Base-by-base conservation (phyloP, 2,797 vertebrate species). In the Sebastes iracundus region DNA sequence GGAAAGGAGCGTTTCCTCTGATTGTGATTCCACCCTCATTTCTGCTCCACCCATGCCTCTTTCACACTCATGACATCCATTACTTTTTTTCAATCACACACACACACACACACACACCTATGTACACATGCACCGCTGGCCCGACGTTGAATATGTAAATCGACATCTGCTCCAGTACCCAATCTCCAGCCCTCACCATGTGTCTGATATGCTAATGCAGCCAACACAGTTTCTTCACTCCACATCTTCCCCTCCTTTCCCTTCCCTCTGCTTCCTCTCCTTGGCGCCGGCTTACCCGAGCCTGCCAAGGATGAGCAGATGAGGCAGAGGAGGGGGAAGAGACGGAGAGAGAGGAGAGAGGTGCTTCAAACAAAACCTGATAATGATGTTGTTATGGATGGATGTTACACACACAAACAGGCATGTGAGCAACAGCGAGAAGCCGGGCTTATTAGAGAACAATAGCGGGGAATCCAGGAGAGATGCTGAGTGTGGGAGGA, bases 101-200 rank as follows among this genome's bases (percentile, higher is more conserved):
- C 80, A 73, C 84, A 80, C 33, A 69, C 28, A 63, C 80, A 73
- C 84, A 80, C 75, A 82, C 83, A 87, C 87, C 78, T 87, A 80
- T 83, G 81, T 83, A 84, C 87, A 84, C 91, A 89, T 84, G 84
- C 92, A 92, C 91, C 84, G 59, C 89, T 93, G 84, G 91, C 89
- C 91, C 89, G 8, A 86, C 64, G 87, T 90, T 91, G 94, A 96
- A 95, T 96, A 96, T 96, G 95, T 92, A 96, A 96, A 96, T 95
- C 88, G 87, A 95, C 95, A 96, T 96, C 95, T 96, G 95, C 95
- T 95, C 90, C 87, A 84, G 91, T 90, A 94, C 88, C 93, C 92
- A 91, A 92, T 92, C 93, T 95, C 90, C 88, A 94, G 89, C 90
- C 92, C 94, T 92, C 92, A 82, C 93, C 94, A 93, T 94, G 94